Percentiles rank a stretch among this genome's conserved stretches.
phyloP scores from a whole-genome alignment of 2,888 invertebrate species.

The Agrilus cyanescens region DNA sequence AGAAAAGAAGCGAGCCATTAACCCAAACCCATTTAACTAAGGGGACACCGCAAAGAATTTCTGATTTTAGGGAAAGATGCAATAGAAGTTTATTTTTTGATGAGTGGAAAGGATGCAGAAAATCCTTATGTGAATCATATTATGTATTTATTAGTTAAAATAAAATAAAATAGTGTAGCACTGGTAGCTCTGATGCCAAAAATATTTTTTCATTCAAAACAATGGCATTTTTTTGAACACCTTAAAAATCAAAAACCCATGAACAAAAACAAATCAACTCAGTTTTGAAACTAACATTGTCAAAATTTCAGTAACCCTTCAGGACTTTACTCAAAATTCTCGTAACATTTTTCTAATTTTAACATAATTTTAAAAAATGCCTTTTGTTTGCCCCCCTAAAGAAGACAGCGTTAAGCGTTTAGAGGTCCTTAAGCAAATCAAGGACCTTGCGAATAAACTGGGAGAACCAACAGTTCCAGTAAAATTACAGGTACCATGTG shows the following conservation, averaged over 20 bases:
- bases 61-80: too few relatives aligned
- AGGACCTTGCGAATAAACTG: constrained; percentile 1
- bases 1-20: too few relatives aligned
- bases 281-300: not conserved
- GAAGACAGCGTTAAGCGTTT: constrained; percentile 1
- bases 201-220: too few relatives aligned
- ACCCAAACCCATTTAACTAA: too few relatives aligned
- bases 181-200: too few relatives aligned
- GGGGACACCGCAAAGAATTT: too few relatives aligned
- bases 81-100: too few relatives aligned
- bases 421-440: constrained; percentile 3
- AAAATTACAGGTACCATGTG: not conserved
- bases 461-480: not conserved
- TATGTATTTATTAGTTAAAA: too few relatives aligned
- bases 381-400: constrained; percentile 22
- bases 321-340: constrained; percentile 10
- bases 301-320: constrained; percentile 1
- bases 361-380: constrained; percentile 20
- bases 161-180: too few relatives aligned
- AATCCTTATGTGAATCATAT: too few relatives aligned
- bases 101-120: too few relatives aligned
- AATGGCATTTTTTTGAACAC: too few relatives aligned
- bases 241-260: not conserved
- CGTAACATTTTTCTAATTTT: not conserved
- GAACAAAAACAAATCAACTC: not conserved